These are phyloP conservation scores for Sinonovacula constricta DNA, from an alignment of 1,140 invertebrate genomes.

Conservation along the genomic window DNA sequence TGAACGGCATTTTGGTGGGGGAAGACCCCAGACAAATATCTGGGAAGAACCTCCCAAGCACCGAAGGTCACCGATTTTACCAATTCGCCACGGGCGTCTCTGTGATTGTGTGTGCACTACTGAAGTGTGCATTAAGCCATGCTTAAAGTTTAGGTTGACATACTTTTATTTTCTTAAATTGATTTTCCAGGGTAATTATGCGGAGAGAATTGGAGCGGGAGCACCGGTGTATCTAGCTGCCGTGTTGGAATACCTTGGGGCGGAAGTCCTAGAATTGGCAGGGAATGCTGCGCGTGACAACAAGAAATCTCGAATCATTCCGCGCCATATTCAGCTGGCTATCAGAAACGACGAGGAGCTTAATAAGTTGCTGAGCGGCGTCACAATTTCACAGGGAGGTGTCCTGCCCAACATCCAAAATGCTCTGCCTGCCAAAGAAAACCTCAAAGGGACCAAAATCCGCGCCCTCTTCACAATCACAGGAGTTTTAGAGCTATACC, in stretches of 20 bases:
- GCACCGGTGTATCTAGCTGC: constrained; percentile 72
- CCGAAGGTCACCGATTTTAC: no score
- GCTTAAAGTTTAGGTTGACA: not conserved
- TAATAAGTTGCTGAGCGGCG: constrained; percentile 74
- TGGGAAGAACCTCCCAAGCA: no score
- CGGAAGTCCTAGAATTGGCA: constrained; percentile 71
- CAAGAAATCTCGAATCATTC: constrained; percentile 75
- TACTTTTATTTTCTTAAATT: no score
- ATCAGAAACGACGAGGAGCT: constrained; percentile 76
- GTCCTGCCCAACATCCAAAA: constrained; percentile 77
- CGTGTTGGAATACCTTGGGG: constrained; percentile 77
- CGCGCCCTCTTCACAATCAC: no score
- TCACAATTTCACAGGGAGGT: constrained; percentile 77
- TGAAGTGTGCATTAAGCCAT: no score
- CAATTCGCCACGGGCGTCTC: no score
- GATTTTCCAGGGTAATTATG: constrained; percentile 61
- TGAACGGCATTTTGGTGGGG: no score
- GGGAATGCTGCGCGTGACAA: constrained; percentile 77
- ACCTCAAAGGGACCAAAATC: no score
- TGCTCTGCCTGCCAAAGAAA: constrained; percentile 77
- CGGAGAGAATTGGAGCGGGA: constrained; percentile 65
- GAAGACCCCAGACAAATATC: no score
- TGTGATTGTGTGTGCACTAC: no score
- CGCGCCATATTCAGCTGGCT: constrained; percentile 68
- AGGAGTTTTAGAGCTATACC: no score